phyloP scores from a whole-genome alignment of 37 sponge, comb jelly and placozoan genomes.

The Cliona cf. orientalis region DNA sequence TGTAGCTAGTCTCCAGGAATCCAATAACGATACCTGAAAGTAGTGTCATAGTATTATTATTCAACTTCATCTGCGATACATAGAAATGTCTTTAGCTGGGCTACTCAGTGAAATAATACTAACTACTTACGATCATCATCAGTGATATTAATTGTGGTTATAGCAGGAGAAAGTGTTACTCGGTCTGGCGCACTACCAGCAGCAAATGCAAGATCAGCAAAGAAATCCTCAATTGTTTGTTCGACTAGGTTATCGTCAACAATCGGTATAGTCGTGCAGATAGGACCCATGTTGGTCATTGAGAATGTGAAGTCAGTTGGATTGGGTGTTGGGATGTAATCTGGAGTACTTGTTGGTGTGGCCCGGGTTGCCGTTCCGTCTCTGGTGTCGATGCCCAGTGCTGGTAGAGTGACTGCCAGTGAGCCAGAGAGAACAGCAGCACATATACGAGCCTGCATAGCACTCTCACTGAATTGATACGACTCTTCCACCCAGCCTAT shows the following conservation, averaged over 20 bases:
- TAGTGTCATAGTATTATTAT: neutral
- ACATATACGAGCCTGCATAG: neutral
- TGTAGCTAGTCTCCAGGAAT: constrained; percentile 8
- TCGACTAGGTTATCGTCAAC: neutral
- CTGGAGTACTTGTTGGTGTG: neutral
- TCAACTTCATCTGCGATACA: neutral
- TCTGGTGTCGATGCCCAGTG: neutral
- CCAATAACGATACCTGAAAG: constrained; percentile 47
- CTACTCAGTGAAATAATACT: too few species aligned
- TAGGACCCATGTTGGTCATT: neutral
- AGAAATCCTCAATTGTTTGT: neutral
- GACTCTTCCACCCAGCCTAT: neutral
- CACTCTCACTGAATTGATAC: neutral
- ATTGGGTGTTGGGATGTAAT: neutral
- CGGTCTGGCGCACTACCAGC: too few species aligned
- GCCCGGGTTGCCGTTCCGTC: neutral
- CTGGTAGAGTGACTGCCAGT: neutral
- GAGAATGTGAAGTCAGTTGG: neutral
- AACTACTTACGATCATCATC: constrained; percentile 1
- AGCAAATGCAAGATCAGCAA: neutral
- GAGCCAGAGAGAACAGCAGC: neutral
- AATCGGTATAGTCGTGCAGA: neutral
- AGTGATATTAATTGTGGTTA: neutral
- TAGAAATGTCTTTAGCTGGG: too few species aligned
- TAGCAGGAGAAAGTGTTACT: neutral